Percentiles rank a stretch among this genome's conserved stretches.
Conservation (phyloP, 2,113 vertebrate genomes). For the Donacobius atricapilla region DNA sequence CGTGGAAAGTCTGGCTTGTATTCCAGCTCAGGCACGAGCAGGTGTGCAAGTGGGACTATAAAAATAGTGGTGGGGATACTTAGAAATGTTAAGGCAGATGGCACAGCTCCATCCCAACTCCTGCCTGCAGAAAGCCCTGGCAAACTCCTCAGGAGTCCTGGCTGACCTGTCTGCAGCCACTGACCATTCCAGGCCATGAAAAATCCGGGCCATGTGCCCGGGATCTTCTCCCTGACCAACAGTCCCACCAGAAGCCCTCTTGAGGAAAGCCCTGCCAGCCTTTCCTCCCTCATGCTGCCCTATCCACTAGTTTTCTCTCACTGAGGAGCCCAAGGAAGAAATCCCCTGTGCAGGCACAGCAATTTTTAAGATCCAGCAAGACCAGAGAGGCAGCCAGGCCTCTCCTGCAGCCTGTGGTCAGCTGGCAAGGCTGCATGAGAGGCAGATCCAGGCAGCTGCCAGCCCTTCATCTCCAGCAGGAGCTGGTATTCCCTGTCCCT, state of each 20-base stretch:
- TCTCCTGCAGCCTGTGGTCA: background rate
- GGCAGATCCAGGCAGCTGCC: background rate
- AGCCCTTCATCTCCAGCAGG: background rate
- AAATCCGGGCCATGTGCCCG: background rate
- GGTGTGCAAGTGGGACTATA: background rate
- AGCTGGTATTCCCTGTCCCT: background rate
- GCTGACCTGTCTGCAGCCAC: background rate
- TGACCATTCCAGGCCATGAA: background rate
- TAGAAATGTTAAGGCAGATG: background rate
- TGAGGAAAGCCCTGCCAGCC: background rate
- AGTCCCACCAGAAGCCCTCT: background rate
- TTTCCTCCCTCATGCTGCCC: background rate
- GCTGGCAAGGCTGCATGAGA: background rate
- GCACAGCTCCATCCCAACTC: background rate
- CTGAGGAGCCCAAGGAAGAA: background rate
- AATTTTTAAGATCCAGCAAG: background rate
- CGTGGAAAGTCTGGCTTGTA: background rate
- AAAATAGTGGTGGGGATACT: background rate
- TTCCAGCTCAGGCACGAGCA: background rate
- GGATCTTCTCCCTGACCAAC: background rate
- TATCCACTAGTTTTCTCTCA: background rate
- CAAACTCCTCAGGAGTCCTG: background rate
- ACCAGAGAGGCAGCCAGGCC: background rate
- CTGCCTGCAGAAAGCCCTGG: background rate
- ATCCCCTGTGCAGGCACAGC: accelerated